These are phyloP conservation scores for Laothoe populi DNA, from an alignment of 2,888 invertebrate genomes.

Conservation along the genomic window DNA sequence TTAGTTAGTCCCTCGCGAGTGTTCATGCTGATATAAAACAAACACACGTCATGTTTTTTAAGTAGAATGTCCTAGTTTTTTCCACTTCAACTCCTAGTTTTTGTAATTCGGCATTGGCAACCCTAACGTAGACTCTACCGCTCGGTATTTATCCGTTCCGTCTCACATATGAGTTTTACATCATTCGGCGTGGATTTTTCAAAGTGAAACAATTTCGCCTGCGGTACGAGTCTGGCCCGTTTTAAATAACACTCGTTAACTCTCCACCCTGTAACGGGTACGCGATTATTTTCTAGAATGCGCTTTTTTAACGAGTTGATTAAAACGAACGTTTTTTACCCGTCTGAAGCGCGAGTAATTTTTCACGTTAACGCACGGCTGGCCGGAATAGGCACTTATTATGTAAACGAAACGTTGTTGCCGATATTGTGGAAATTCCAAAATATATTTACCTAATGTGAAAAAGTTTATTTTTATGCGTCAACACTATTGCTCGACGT, in stretches of 20 bases:
- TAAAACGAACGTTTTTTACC: slow-evolving; percentile 58
- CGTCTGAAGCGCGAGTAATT: slow-evolving; percentile 53
- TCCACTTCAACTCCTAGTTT: too few relatives aligned
- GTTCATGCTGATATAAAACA: too few relatives aligned
- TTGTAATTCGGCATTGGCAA: too few relatives aligned
- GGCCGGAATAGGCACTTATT: slow-evolving; percentile 49
- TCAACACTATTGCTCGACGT: too few relatives aligned
- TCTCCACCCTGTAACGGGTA: slow-evolving; percentile 65
- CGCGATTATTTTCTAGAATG: slow-evolving; percentile 73
- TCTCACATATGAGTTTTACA: slow-evolving; percentile 74
- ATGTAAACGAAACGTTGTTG: slow-evolving; percentile 37
- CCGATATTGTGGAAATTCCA: slow-evolving; percentile 26
- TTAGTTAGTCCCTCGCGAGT: too few relatives aligned
- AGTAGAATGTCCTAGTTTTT: too few relatives aligned
- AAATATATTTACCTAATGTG: neutral
- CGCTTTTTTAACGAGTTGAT: slow-evolving; percentile 74
- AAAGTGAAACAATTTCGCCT: slow-evolving; percentile 72
- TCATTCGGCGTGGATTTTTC: slow-evolving; percentile 76
- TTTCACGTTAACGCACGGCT: slow-evolving; percentile 57
- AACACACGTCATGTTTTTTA: too few relatives aligned
- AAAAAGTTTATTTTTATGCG: slow-evolving; percentile 14
- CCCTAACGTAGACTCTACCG: neutral
- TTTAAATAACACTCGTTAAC: slow-evolving; percentile 82
- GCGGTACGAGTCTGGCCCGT: slow-evolving; percentile 55
- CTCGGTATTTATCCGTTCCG: slow-evolving; percentile 33